Percentiles rank a stretch among this genome's conserved stretches.
Evolutionary conservation across 2,797 vertebrate genomes (phyloP).

Genomic region (Peromyscus nudipes): DNA sequence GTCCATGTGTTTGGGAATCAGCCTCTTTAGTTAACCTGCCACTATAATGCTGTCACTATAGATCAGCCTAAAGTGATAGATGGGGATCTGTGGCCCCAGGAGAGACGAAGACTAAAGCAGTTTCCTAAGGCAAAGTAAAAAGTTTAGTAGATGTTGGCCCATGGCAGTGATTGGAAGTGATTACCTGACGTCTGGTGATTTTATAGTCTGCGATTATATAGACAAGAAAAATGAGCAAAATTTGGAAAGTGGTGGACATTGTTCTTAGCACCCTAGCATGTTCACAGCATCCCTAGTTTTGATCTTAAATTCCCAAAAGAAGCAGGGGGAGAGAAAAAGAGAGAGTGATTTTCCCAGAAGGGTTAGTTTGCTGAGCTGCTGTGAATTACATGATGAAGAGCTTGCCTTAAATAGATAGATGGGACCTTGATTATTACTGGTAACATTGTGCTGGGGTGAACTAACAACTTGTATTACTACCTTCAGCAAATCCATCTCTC

Average conservation of each 20-base stretch:
- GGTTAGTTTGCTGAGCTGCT: not conserved
- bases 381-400: not conserved
- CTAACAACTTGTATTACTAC: not conserved
- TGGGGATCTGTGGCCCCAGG: not conserved
- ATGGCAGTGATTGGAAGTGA: not conserved
- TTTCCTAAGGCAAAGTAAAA: not conserved
- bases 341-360: not conserved
- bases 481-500: not conserved
- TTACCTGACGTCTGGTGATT: not conserved
- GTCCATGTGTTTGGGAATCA: not conserved
- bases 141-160: not conserved
- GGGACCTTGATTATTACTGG: not conserved
- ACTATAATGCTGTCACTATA: not conserved
- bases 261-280: not conserved
- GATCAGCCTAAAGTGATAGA: not conserved
- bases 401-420: not conserved
- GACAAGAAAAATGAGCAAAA: not conserved
- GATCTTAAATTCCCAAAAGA: not conserved
- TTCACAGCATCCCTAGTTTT: not conserved
- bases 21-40: not conserved
- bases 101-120: not conserved
- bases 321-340: not conserved
- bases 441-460: not conserved
- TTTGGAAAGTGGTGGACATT: not conserved
- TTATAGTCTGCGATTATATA: not conserved